These are phyloP conservation scores for Acleris literana DNA, from an alignment of 2,888 invertebrate genomes.

Conservation along the genomic window DNA sequence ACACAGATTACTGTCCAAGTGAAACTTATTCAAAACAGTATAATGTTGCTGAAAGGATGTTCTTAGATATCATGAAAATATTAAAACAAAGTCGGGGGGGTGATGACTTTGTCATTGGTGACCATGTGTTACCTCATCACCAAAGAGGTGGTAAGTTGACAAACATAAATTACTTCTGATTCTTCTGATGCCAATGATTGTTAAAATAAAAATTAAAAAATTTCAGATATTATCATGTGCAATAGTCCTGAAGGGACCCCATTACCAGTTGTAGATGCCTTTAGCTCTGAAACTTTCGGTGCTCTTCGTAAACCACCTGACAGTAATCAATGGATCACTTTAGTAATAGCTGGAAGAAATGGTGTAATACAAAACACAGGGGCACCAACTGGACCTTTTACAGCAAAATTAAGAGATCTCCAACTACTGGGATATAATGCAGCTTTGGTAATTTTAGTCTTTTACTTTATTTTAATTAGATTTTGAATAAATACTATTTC, in stretches of 20 bases:
- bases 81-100: conserved; percentile 77
- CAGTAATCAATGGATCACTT: conserved; percentile 77
- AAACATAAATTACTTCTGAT: background rate
- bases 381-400: conserved; percentile 81
- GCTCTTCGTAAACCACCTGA: conserved; percentile 58
- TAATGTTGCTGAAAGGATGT: conserved; percentile 82
- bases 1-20: conserved; percentile 84
- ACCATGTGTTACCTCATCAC: conserved; percentile 88
- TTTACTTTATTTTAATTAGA: background rate
- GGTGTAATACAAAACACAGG: conserved; percentile 78
- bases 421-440: conserved; percentile 83
- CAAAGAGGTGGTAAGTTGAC: conserved; percentile 81
- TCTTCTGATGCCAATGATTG: no score
- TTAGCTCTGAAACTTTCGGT: conserved; percentile 79
- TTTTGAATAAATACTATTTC: background rate
- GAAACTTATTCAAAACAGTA: conserved; percentile 76
- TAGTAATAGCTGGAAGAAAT: conserved; percentile 86
- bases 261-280: conserved; percentile 72
- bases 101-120: conserved; percentile 69
- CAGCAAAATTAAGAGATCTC: conserved; percentile 86
- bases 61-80: conserved; percentile 82
- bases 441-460: conserved; percentile 72
- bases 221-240: conserved; percentile 85
- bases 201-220: conserved; percentile 26
- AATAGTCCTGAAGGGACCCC: conserved; percentile 77